phyloP scores from a whole-genome alignment of 1,140 invertebrate species.

The Centruroides vittatus region DNA sequence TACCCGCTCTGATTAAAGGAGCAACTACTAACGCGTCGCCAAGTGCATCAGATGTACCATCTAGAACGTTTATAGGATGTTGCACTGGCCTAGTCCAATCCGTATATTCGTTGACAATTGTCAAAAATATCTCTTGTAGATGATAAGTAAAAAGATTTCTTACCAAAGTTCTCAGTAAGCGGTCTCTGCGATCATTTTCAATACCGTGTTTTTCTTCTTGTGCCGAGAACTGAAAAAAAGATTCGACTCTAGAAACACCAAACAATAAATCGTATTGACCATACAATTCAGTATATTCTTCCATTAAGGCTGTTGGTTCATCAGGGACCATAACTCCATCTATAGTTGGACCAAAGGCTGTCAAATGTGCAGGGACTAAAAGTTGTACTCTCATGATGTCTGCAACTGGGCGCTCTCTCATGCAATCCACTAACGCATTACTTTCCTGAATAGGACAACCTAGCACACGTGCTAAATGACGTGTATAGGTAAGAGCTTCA shows the following conservation, averaged over 20 bases:
- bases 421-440: conserved; percentile 62
- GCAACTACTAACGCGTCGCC: conserved; percentile 31
- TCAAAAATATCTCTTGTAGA: conserved; percentile 41
- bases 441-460: conserved; percentile 51
- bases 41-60: conserved; percentile 36
- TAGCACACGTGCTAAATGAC: conserved; percentile 67
- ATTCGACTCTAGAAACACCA: conserved; percentile 52
- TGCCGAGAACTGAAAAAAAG: conserved; percentile 52
- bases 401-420: conserved; percentile 51
- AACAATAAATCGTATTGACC: conserved; percentile 74
- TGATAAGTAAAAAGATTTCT: conserved; percentile 39
- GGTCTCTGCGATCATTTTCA: conserved; percentile 70
- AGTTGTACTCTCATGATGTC: conserved; percentile 41
- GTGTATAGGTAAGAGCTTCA: conserved; percentile 52
- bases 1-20: conserved; percentile 30
- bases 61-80: conserved; percentile 78
- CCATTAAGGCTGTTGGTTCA: conserved; percentile 21
- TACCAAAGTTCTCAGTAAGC: conserved; percentile 77
- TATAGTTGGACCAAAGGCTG: conserved; percentile 74
- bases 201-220: conserved; percentile 86
- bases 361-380: conserved; percentile 62
- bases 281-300: conserved; percentile 12
- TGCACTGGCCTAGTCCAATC: conserved; percentile 87
- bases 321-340: conserved; percentile 43
- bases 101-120: conserved; percentile 91